These are phyloP conservation scores for Cavia aperea DNA, from an alignment of 2,113 vertebrate species.

Conservation along the genomic window DNA sequence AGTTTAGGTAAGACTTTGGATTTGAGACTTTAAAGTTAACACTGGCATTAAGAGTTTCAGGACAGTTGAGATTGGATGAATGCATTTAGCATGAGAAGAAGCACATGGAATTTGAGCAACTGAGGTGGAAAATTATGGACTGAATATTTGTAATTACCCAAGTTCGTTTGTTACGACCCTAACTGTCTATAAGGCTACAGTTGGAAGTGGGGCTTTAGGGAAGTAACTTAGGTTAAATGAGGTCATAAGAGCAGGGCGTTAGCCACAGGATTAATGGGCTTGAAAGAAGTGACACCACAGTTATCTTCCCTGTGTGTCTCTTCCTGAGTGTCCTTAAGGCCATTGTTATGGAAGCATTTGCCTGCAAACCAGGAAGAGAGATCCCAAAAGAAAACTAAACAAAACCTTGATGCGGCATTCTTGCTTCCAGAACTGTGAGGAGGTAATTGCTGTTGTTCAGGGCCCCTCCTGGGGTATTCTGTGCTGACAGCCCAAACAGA, in stretches of 20 bases:
- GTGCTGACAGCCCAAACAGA: not conserved
- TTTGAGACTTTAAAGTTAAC: not conserved
- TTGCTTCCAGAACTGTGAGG: not conserved
- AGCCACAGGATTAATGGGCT: not conserved
- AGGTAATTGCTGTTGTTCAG: not conserved
- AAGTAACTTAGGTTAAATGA: not conserved
- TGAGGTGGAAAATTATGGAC: no score
- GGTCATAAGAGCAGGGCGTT: not conserved
- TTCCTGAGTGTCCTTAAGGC: fast-evolving
- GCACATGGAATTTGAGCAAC: not conserved
- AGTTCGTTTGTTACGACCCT: not conserved
- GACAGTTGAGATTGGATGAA: not conserved
- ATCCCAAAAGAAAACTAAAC: not conserved
- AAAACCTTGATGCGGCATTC: not conserved
- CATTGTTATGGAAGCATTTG: not conserved
- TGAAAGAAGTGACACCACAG: not conserved
- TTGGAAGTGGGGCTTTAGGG: not conserved
- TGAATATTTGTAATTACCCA: not conserved
- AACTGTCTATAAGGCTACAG: no score
- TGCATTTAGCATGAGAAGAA: not conserved
- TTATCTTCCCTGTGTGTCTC: not conserved
- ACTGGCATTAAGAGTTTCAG: not conserved
- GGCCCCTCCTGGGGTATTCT: not conserved
- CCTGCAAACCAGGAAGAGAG: not conserved
- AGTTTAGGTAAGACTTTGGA: not conserved